Evolutionary conservation across 2,113 vertebrate genomes (phyloP).

Genomic region (Uria aalge): DNA sequence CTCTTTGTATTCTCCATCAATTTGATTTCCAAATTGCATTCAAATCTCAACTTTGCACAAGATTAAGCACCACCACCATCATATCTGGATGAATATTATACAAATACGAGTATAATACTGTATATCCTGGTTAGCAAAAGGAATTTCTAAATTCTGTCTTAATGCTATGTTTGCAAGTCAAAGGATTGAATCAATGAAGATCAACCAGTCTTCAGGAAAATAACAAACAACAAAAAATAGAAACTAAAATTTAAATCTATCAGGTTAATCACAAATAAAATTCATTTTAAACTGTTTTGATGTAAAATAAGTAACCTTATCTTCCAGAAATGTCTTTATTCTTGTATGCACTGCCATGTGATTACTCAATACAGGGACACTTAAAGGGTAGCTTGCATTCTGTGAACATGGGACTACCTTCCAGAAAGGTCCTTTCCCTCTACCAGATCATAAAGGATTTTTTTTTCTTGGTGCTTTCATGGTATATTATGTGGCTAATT

Average conservation of each 20-base stretch:
- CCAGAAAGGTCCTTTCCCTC: neutral
- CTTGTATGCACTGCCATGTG: neutral
- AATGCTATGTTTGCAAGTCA: neutral
- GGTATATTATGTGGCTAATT: neutral
- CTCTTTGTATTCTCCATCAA: neutral
- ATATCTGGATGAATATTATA: neutral
- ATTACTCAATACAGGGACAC: neutral
- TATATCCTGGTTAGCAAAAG: neutral
- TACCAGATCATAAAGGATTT: neutral
- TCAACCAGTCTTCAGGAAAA: neutral
- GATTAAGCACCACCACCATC: neutral
- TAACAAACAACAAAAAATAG: neutral
- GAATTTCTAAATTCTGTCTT: neutral
- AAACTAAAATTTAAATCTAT: neutral
- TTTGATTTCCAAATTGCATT: neutral
- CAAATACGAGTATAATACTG: neutral
- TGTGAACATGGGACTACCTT: neutral
- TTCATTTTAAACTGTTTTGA: neutral
- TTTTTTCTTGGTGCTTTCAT: neutral
- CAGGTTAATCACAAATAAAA: neutral
- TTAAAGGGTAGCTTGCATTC: neutral
- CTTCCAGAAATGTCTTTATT: neutral
- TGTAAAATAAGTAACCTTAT: neutral
- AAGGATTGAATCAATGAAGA: neutral
- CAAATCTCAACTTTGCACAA: neutral